These are phyloP conservation scores for Drosophila kanekoi DNA, from an alignment of 2,888 invertebrate species.

Conservation along the genomic window DNA sequence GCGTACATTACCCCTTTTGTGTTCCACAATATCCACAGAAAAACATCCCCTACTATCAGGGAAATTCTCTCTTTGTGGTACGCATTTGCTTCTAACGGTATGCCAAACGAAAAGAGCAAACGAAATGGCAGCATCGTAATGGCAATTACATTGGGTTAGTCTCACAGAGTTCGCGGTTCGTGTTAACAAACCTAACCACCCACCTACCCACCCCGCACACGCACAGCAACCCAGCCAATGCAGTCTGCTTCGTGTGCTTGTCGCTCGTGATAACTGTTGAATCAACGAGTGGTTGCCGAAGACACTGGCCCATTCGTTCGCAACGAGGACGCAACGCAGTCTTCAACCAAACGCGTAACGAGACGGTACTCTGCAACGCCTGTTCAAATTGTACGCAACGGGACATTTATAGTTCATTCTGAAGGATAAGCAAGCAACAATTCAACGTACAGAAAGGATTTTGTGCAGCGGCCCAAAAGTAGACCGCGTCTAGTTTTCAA, in stretches of 20 bases:
- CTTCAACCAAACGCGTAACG: slow-evolving; percentile 73
- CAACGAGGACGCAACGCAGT: slow-evolving; percentile 64
- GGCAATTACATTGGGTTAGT: slow-evolving; percentile 74
- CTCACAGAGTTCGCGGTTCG: slow-evolving; percentile 56
- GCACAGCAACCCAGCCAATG: slow-evolving; percentile 18
- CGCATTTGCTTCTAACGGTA: slow-evolving; percentile 28
- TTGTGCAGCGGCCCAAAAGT: neutral
- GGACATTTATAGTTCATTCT: neutral
- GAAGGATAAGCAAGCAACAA: neutral
- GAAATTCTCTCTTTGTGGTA: slow-evolving; percentile 57
- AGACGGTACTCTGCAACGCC: slow-evolving; percentile 67
- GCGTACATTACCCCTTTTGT: neutral
- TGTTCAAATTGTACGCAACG: slow-evolving; percentile 19
- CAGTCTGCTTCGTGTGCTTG: slow-evolving; percentile 28
- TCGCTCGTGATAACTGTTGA: slow-evolving; percentile 70
- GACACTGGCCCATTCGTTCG: slow-evolving; percentile 41
- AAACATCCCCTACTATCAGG: slow-evolving; percentile 8
- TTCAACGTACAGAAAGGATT: slow-evolving; percentile 2
- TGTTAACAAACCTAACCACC: slow-evolving; percentile 37
- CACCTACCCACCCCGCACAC: slow-evolving; percentile 14
- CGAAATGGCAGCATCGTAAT: slow-evolving; percentile 59
- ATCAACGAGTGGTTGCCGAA: slow-evolving; percentile 80
- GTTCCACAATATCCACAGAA: slow-evolving; percentile 29
- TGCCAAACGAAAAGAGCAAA: slow-evolving; percentile 49
- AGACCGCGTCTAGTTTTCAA: neutral